Evolutionary conservation across 2,113 vertebrate genomes (phyloP), one percentile per base, ranked within the genome.

Genomic region (Xyrauchen texanus): DNA sequence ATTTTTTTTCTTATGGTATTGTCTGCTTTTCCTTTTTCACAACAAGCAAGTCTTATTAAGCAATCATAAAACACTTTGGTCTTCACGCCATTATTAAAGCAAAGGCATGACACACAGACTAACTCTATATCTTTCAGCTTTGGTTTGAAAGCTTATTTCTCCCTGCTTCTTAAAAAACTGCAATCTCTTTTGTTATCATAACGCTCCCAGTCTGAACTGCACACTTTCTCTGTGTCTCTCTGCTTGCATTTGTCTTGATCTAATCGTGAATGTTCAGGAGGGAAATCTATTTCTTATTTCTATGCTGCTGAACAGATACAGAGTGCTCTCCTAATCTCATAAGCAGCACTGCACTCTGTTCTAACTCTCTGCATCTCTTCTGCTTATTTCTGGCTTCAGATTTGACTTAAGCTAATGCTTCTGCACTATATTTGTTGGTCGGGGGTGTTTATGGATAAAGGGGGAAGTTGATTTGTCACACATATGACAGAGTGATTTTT

Each of bases 141-240:
- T 5, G 16, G 42, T 3, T 34, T 5, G 60, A 62, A 63, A 34
- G 9, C 61, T 11, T 16, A 16, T 63, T 11, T 34, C 61, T 63
- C 61, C 61, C 61, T 34, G 61, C 16, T 11, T 63, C 61, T 63
- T 63, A 63, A 63, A 63, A 34, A 63, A 63, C 61, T 63, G 61
- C 61, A 63, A 21, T 63, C 61, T 63, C 21, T 63, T 16, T 42
- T 63, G 61, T 63, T 63, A 63, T 63, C 42, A 63, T 63, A 42
- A 63, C 16, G 34, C 9, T 63, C 61, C 61, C 61, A 63, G 12
- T 63, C 61, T 63, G 16, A 16, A 16, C 21, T 42, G 61, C 16
- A 63, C 61, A 3, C 21, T 63, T 63, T 34, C 21, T 34, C 21
- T 34, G 21, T 34, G 21, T 34, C 16, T 63, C 61, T 21, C 61